phyloP scores from a whole-genome alignment of 2,113 vertebrate species.

The Erpornis zantholeuca region DNA sequence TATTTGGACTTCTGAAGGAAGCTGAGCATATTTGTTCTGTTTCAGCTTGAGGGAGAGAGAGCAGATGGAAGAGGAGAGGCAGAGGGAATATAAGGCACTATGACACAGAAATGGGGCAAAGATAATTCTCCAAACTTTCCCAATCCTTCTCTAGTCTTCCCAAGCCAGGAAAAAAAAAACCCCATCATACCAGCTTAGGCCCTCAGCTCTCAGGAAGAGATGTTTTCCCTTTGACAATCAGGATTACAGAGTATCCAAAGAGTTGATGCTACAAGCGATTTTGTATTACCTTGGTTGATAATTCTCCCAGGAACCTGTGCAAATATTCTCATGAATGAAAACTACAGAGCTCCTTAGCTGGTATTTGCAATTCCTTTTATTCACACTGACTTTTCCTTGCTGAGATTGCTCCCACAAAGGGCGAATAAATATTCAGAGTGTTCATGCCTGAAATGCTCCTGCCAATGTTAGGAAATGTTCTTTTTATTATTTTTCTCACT shows the following conservation, averaged over 20 bases:
- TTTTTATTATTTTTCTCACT: neutral
- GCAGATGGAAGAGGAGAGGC: neutral
- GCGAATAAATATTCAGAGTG: conserved; percentile 37
- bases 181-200: neutral
- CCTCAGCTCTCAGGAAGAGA: neutral
- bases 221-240: neutral
- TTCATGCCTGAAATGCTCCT: neutral
- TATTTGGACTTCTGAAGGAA: neutral
- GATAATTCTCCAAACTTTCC: neutral
- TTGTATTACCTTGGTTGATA: neutral
- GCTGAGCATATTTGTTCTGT: neutral
- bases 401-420: conserved; percentile 16
- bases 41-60: neutral
- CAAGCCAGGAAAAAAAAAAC: neutral
- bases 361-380: conserved; percentile 51
- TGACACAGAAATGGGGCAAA: neutral
- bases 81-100: accelerated
- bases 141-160: neutral
- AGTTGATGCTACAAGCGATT: neutral
- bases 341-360: neutral
- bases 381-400: neutral
- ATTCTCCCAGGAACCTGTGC: neutral
- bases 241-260: neutral
- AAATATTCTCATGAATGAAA: conserved; percentile 32
- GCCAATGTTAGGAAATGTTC: neutral